Evolutionary conservation across 1,140 invertebrate genomes (phyloP).

Genomic region (Sinonovacula constricta): DNA sequence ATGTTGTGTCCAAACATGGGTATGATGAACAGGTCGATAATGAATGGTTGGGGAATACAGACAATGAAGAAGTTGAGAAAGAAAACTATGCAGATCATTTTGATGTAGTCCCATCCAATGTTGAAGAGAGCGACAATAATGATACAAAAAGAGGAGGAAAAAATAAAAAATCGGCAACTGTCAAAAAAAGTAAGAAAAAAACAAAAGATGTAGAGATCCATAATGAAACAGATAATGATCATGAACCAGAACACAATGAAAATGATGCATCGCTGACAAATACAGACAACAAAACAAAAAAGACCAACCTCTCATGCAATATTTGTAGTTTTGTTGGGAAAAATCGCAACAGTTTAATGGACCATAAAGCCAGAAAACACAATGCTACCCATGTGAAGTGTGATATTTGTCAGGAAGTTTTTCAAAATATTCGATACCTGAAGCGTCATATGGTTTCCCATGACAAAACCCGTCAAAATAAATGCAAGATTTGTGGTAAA

Average conservation of each 20-base stretch:
- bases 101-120: no score
- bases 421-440: constrained; percentile 59
- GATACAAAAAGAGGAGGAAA: background rate
- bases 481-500: constrained; percentile 69
- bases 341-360: constrained; percentile 41
- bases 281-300: constrained; percentile 1
- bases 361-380: constrained; percentile 56
- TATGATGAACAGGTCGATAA: no score
- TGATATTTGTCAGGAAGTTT: constrained; percentile 65
- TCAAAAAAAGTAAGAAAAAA: background rate
- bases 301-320: constrained; percentile 49
- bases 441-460: constrained; percentile 60
- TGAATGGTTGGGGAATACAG: no score
- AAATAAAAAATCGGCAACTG: background rate
- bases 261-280: background rate
- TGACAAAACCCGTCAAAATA: constrained; percentile 49
- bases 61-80: no score
- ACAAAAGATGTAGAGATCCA: background rate
- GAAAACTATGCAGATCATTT: no score
- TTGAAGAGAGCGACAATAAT: background rate
- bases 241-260: background rate
- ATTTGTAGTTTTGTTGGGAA: constrained; percentile 57
- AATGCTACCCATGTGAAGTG: constrained; percentile 53
- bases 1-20: no score
- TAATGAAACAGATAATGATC: background rate